A percentile compares a stretch with the other conserved stretches of the same genome.
Conservation (phyloP, 2,113 vertebrate genomes). For the Egretta garzetta region DNA sequence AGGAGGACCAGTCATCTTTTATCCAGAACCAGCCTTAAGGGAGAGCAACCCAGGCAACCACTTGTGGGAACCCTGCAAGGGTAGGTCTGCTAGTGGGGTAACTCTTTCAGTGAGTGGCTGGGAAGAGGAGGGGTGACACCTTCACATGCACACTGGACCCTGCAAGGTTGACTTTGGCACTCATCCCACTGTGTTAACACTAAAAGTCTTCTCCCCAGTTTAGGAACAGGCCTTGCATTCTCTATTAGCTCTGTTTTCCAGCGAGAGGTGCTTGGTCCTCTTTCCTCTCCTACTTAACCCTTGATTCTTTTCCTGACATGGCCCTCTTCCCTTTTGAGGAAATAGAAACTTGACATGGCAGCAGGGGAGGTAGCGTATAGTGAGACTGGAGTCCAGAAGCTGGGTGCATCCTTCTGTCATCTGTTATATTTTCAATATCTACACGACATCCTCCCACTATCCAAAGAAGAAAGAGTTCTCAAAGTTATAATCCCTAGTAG, state of each 20-base stretch:
- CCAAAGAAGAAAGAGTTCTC: not conserved
- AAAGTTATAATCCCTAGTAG: not conserved
- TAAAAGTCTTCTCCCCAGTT: not conserved
- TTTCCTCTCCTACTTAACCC: not conserved
- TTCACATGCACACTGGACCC: not conserved
- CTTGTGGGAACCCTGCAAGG: not conserved
- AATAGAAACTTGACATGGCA: not conserved
- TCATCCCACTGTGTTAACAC: fast-evolving
- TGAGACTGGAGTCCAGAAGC: not conserved
- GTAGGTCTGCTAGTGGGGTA: not conserved
- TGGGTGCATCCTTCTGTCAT: not conserved
- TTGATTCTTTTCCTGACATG: not conserved
- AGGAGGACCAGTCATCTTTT: not conserved
- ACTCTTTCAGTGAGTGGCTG: not conserved
- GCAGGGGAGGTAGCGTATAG: not conserved
- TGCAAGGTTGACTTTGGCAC: not conserved
- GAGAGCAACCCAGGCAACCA: not conserved
- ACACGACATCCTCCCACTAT: not conserved
- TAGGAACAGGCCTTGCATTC: not conserved
- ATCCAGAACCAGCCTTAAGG: not conserved
- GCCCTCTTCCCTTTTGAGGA: not conserved
- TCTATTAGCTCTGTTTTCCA: not conserved
- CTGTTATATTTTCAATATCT: not conserved
- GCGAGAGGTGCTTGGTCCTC: not conserved
- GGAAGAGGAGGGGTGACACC: not conserved